Percentiles rank a stretch among this genome's conserved stretches.
phyloP scores from a whole-genome alignment of 2,888 invertebrate genomes.

The Drosophila dives region DNA sequence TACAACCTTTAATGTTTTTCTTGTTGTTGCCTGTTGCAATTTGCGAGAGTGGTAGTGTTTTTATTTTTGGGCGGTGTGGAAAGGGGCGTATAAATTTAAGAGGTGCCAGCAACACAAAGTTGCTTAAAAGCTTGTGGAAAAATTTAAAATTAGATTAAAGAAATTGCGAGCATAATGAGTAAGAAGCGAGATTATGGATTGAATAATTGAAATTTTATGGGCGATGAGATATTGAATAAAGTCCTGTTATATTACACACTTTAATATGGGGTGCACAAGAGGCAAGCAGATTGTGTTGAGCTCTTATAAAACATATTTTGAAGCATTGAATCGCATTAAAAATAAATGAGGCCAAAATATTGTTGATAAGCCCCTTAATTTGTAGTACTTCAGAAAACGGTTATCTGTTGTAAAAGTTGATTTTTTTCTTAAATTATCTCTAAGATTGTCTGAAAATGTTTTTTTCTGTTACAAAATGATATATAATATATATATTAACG shows the following conservation, averaged over 20 bases:
- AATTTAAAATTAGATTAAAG: conserved; percentile 26
- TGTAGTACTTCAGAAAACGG: background rate
- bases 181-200: background rate
- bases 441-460: background rate
- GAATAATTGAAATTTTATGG: conserved; percentile 15
- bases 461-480: background rate
- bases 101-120: conserved; percentile 14
- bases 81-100: background rate
- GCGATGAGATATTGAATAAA: background rate
- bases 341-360: background rate
- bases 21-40: conserved; percentile 27
- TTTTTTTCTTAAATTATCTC: background rate
- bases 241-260: background rate
- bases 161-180: conserved; percentile 13
- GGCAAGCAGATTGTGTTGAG: background rate
- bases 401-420: background rate
- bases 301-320: background rate
- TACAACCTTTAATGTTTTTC: conserved; percentile 3
- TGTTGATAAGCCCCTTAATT: background rate
- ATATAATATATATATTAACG: no score
- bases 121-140: conserved; percentile 7
- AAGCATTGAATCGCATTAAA: background rate
- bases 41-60: background rate
- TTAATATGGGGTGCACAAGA: background rate
- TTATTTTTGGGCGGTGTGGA: background rate